Evolutionary conservation across 2,797 vertebrate species (phyloP), one percentile per base, ranked within the genome.

Genomic region (Halcyon leucocephala): DNA sequence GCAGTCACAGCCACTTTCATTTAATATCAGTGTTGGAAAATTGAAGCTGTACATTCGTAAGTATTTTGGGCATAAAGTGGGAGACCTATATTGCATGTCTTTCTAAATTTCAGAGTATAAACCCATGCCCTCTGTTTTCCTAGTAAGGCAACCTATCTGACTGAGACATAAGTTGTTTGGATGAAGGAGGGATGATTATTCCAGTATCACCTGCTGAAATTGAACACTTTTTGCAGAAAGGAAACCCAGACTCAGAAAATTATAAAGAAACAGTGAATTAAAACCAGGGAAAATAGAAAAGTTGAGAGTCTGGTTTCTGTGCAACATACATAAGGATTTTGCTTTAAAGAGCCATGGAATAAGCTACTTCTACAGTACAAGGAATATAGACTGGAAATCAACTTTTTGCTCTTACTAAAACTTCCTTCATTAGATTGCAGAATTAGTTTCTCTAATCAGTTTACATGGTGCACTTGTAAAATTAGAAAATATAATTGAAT

Each of bases 11-110:
- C 2, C 48, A 55, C 33, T 48, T 73, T 51, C 7, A 64, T 21
- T 79, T 65, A 61, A 19, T 73, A 62, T 15, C 11, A 14, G 20
- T 52, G 10, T 10, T 54, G 25, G 44, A 55, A 81, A 35, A n/a
- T 1, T 29, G 26, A 37, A 80, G 12, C 1, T 54, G 29, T 33
- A 10, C 35, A 4, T 73, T 42, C 3, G 1, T 21, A 37, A 2
- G 0, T 35, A 35, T 66, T 80, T 66, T 73, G 31, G 14, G 46
- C 22, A 48, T 35, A 37, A 58, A 65, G 17, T 25, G 16, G 19
- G 13, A 49, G 6, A 65, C 5, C 5, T 39, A 2, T 37, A 37
- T 42, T 70, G 7, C 2, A 5, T 1, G 5, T 52, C 17, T 82
- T 82, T 33, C 25, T 80, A 26, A 82, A 76, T 58, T 72, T 57